Percentiles rank a stretch among this genome's conserved stretches.
phyloP scores from a whole-genome alignment of 2,888 invertebrate genomes.

The Hesperia comma region DNA sequence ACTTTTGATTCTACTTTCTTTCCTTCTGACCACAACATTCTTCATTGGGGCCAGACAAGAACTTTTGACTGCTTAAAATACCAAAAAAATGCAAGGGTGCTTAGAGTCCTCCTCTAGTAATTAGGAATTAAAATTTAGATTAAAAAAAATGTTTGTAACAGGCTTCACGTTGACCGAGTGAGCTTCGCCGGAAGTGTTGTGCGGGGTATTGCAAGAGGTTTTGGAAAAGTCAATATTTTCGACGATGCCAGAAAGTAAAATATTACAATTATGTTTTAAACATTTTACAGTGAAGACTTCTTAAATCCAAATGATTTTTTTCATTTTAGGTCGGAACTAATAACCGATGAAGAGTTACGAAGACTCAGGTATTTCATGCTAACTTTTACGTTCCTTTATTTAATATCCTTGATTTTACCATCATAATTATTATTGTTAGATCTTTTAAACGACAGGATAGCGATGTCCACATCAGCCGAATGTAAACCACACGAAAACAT shows the following conservation, averaged over 20 bases:
- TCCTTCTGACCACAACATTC: too few relatives aligned
- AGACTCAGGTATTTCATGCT: conserved; percentile 37
- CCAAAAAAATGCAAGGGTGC: too few relatives aligned
- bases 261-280: neutral
- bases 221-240: conserved; percentile 52
- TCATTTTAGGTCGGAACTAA: conserved; percentile 51
- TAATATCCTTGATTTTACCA: too few relatives aligned
- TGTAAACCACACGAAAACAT: conserved; percentile 41
- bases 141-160: conserved; percentile 43
- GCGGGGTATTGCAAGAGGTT: conserved; percentile 55
- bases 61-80: too few relatives aligned
- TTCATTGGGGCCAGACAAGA: too few relatives aligned
- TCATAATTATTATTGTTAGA: too few relatives aligned
- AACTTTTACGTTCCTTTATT: neutral
- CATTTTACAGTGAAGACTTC: neutral
- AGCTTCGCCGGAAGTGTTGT: conserved; percentile 68
- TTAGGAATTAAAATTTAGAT: neutral
- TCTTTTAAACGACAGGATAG: conserved; percentile 50
- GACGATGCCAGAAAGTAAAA: conserved; percentile 52
- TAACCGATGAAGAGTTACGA: conserved; percentile 60
- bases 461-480: conserved; percentile 44
- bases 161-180: conserved; percentile 58
- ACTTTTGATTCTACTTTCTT: too few relatives aligned
- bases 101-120: too few relatives aligned
- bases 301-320: conserved; percentile 12